Evolutionary conservation across 92 coral and sea anemone genomes (phyloP).

Genomic region (Parazoanthus darwini): DNA sequence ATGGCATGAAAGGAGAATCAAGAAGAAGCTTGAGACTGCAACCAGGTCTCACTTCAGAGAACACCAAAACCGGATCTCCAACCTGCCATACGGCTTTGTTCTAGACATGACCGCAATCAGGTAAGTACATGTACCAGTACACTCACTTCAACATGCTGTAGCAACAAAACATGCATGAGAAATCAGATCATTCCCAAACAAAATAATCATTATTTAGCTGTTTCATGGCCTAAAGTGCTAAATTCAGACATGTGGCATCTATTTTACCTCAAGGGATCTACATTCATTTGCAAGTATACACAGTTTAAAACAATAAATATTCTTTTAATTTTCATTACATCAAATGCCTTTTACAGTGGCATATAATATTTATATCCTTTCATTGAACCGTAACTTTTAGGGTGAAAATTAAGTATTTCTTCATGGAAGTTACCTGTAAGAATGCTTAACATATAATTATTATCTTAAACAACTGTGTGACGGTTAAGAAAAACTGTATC

Average conservation of each 20-base stretch:
- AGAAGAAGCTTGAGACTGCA: constrained; percentile 31
- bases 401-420: not conserved
- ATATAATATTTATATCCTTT: too few relatives aligned
- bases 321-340: not conserved
- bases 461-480: not conserved
- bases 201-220: not conserved
- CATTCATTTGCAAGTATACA: not conserved
- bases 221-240: too few relatives aligned
- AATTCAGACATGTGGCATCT: not conserved
- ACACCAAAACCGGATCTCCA: constrained; percentile 40
- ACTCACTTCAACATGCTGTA: not conserved
- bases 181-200: not conserved
- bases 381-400: too few relatives aligned
- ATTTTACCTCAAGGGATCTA: not conserved
- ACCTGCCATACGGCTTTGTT: constrained; percentile 56
- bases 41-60: constrained; percentile 37
- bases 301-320: not conserved
- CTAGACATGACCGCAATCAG: constrained; percentile 37
- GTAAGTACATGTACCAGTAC: constrained; percentile 19
- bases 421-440: not conserved
- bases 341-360: not conserved
- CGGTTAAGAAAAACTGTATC: not conserved
- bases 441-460: too few relatives aligned
- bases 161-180: not conserved
- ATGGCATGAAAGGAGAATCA: constrained; percentile 47